Conservation (phyloP, 1,140 invertebrate species). For the Hermatobates lingyangjiaoensis region DNA sequence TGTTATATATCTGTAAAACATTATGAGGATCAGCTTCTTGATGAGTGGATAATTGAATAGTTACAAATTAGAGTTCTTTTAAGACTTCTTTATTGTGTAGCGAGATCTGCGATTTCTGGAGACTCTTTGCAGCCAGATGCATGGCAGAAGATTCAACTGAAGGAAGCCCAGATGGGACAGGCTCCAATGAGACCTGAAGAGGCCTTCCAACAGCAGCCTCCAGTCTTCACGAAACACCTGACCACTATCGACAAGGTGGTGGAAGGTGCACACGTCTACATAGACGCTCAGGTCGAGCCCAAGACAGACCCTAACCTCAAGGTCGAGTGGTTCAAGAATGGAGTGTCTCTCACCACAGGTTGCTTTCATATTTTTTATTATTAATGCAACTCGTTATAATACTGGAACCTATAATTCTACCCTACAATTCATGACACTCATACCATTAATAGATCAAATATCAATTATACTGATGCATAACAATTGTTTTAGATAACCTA, state of each 20-base stretch:
- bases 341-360: conserved; percentile 62
- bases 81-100: no score
- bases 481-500: no score
- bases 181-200: conserved; percentile 70
- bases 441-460: no score
- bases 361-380: no score
- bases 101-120: conserved; percentile 53
- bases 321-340: conserved; percentile 87
- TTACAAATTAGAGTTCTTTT: no score
- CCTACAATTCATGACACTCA: no score
- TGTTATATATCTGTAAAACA: no score
- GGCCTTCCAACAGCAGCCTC: conserved; percentile 59
- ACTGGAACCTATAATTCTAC: no score
- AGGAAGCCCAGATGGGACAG: conserved; percentile 73
- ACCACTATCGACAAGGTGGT: conserved; percentile 66
- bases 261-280: conserved; percentile 75
- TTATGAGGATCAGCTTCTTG: no score
- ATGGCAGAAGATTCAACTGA: conserved; percentile 74
- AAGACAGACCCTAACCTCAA: conserved; percentile 80
- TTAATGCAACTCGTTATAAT: no score
- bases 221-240: conserved; percentile 78
- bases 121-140: conserved; percentile 68
- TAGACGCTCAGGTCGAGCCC: conserved; percentile 85
- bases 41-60: no score
- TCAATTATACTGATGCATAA: no score